Evolutionary conservation across 2,113 vertebrate species (phyloP).

Genomic region (Ginglymostoma cirratum): DNA sequence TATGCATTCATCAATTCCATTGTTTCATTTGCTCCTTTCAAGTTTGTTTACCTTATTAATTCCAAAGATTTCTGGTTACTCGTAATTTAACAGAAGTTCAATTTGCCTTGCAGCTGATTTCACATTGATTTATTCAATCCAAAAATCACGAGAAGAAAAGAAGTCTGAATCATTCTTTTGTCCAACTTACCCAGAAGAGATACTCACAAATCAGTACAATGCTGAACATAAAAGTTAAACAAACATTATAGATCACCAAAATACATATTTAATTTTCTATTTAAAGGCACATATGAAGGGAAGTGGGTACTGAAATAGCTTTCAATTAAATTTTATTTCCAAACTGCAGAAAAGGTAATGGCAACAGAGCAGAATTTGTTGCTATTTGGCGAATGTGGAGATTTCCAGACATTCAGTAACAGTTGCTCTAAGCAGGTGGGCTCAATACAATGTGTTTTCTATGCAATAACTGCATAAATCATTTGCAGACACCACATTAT

Average conservation of each 20-base stretch:
- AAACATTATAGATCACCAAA: background rate
- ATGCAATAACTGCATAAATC: slow-evolving; percentile 31
- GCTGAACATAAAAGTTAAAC: background rate
- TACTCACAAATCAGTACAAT: background rate
- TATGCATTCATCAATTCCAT: background rate
- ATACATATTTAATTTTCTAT: background rate
- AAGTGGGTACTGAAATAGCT: background rate
- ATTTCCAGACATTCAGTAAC: slow-evolving; percentile 19
- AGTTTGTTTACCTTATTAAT: background rate
- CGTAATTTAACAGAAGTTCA: background rate
- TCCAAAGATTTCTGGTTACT: background rate
- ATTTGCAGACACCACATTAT: slow-evolving; percentile 14
- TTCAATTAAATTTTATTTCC: slow-evolving; percentile 36
- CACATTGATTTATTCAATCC: background rate
- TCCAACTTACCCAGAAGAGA: background rate
- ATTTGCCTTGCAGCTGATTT: background rate
- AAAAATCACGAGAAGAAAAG: background rate
- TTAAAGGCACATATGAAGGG: background rate
- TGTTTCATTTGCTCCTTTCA: background rate
- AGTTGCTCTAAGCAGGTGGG: slow-evolving; percentile 21
- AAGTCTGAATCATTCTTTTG: background rate
- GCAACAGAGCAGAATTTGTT: slow-evolving; percentile 18
- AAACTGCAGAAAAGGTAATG: slow-evolving; percentile 33
- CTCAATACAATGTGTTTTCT: slow-evolving; percentile 28
- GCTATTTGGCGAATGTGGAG: slow-evolving; percentile 33